These are phyloP conservation scores for Phengaris arion DNA, from an alignment of 2,888 invertebrate species.

Conservation along the genomic window DNA sequence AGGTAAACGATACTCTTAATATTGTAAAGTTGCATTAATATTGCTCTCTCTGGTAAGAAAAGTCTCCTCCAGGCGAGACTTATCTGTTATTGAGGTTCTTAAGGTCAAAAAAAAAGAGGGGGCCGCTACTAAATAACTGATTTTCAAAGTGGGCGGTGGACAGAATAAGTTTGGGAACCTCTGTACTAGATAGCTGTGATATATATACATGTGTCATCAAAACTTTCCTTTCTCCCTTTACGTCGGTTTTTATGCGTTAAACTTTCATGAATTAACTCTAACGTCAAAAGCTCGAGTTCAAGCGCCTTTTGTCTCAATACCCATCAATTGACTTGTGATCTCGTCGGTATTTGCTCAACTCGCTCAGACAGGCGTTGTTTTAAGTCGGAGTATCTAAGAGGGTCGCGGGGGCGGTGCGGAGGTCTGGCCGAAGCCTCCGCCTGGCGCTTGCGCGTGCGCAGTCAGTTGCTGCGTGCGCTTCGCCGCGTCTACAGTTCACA, in stretches of 20 bases:
- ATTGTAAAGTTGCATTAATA: too few species aligned
- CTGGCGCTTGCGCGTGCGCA: slow-evolving; percentile 49
- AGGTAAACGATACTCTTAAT: too few species aligned
- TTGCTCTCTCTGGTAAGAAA: too few species aligned
- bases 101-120: too few species aligned
- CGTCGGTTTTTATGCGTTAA: background rate
- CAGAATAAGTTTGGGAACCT: too few species aligned
- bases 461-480: slow-evolving; percentile 58
- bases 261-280: background rate
- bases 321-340: slow-evolving; percentile 8
- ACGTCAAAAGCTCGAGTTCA: background rate
- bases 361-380: slow-evolving; percentile 25
- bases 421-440: slow-evolving; percentile 39
- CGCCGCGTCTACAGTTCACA: slow-evolving; percentile 62
- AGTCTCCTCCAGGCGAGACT: too few species aligned
- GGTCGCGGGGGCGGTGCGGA: slow-evolving; percentile 42
- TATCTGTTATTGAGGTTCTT: too few species aligned
- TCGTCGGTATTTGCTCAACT: slow-evolving; percentile 11
- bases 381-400: slow-evolving; percentile 35
- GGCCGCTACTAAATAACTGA: too few species aligned
- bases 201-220: too few species aligned
- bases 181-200: too few species aligned
- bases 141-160: too few species aligned
- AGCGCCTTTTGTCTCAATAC: slow-evolving; percentile 1
- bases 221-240: too few species aligned